Evolutionary conservation across 2,113 vertebrate genomes (phyloP).

Genomic region (Pseudorectes ferrugineus): DNA sequence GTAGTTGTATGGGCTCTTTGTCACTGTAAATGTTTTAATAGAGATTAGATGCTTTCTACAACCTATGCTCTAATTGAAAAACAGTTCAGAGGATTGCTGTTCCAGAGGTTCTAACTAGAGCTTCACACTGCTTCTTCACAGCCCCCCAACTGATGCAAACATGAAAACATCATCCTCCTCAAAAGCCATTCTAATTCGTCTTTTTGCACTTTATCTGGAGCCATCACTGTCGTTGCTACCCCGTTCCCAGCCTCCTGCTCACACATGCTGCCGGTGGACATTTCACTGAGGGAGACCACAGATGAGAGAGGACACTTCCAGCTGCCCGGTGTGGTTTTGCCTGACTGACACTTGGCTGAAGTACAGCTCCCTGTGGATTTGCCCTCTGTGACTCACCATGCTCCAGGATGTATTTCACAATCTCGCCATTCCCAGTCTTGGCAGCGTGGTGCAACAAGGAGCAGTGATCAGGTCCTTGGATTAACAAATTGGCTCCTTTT

Average conservation of each 20-base stretch:
- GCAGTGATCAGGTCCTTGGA: constrained; percentile 83
- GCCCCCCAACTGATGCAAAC: not conserved
- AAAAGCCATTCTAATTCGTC: not conserved
- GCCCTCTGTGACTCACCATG: constrained; percentile 77
- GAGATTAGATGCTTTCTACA: not conserved
- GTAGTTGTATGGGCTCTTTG: not conserved
- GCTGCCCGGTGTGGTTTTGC: rapidly evolving
- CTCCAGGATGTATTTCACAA: constrained; percentile 89
- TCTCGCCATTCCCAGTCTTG: constrained; percentile 80
- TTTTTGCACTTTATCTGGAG: not conserved
- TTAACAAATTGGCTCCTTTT: constrained; percentile 86
- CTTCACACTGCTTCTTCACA: not conserved
- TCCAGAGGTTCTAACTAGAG: not conserved
- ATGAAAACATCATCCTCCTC: not conserved
- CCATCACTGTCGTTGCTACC: not conserved
- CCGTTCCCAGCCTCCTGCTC: not conserved
- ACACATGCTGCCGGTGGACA: not conserved
- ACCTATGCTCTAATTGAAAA: not conserved
- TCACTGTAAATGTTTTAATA: not conserved
- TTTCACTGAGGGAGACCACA: not conserved
- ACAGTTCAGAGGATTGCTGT: not conserved
- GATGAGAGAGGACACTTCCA: not conserved
- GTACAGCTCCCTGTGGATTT: not conserved
- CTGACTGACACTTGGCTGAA: not conserved
- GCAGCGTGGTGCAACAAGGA: constrained; percentile 89